These are phyloP conservation scores for Campylomormyrus tamandua DNA, from an alignment of 2,113 vertebrate species.

Conservation along the genomic window DNA sequence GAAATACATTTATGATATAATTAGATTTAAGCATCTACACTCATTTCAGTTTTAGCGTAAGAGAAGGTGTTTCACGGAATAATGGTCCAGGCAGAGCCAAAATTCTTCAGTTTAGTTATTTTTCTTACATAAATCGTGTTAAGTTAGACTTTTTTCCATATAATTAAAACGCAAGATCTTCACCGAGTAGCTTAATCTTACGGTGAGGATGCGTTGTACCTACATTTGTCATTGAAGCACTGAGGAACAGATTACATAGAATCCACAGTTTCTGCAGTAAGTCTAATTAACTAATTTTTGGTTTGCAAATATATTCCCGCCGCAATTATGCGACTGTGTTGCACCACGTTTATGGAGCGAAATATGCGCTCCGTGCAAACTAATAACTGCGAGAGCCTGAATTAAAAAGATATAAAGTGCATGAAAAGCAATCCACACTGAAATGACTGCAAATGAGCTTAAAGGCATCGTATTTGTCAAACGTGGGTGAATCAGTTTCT, in stretches of 20 bases:
- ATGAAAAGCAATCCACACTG: background rate
- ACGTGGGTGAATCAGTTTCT: slow-evolving; percentile 8
- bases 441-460: background rate
- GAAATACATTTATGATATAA: background rate
- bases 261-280: background rate
- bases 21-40: background rate
- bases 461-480: background rate
- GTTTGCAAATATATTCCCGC: background rate
- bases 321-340: background rate
- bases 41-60: background rate
- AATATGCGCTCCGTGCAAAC: background rate
- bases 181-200: background rate
- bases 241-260: background rate
- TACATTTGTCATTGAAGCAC: background rate
- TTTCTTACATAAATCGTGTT: background rate
- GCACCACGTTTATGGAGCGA: background rate
- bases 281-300: background rate
- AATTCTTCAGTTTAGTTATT: background rate
- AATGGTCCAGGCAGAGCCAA: background rate
- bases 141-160: background rate
- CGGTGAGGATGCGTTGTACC: background rate
- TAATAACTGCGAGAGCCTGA: background rate
- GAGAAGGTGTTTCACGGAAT: background rate
- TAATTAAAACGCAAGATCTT: background rate
- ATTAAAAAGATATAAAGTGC: background rate